These are phyloP conservation scores for Antedon mediterranea DNA, from an alignment of 53 echinoderm and acorn worm genomes.

Conservation along the genomic window DNA sequence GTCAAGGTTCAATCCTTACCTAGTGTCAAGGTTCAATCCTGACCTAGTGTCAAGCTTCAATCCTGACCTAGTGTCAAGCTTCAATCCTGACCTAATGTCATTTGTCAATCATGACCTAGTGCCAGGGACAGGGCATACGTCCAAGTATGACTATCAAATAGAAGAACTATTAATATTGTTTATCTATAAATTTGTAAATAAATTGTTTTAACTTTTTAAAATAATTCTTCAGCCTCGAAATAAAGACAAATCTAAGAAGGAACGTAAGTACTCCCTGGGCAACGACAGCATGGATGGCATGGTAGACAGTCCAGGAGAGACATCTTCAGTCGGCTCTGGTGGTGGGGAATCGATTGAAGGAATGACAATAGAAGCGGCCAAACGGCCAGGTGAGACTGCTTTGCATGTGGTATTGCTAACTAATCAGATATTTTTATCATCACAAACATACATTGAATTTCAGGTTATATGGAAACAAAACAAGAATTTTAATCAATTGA, in stretches of 20 bases:
- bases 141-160: no score
- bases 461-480: background rate
- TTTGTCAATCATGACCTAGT: no score
- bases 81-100: no score
- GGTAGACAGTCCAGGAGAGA: slow-evolving; percentile 65
- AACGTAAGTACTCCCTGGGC: slow-evolving; percentile 13
- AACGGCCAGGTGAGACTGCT: background rate
- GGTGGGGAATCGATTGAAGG: slow-evolving; percentile 67
- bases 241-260: slow-evolving; percentile 37
- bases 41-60: no score
- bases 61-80: no score
- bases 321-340: slow-evolving; percentile 74
- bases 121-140: no score
- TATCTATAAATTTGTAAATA: no score
- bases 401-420: background rate
- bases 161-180: no score
- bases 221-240: slow-evolving; percentile 37
- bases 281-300: slow-evolving; percentile 19
- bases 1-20: no score
- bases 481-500: no score
- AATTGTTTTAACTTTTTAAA: no score
- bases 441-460: background rate
- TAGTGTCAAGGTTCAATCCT: no score
- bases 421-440: background rate
- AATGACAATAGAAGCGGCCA: background rate